These are phyloP conservation scores for Brachionus koreanus DNA, from an alignment of 1,140 invertebrate genomes.

Conservation along the genomic window DNA sequence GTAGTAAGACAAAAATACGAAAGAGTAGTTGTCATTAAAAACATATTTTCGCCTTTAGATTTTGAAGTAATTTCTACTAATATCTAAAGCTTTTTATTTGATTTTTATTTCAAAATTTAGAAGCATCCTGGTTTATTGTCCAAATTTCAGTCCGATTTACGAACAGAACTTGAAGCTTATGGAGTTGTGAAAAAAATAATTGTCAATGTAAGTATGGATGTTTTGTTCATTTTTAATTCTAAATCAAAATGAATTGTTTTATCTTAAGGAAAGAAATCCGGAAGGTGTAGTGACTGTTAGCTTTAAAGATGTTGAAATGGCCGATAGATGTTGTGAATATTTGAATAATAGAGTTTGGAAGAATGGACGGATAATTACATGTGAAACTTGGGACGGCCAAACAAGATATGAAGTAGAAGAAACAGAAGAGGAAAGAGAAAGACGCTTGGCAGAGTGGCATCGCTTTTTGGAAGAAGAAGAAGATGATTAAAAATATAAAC, in stretches of 20 bases:
- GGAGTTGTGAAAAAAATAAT: constrained; percentile 44
- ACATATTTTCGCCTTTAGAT: constrained; percentile 33
- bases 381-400: constrained; percentile 41
- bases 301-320: constrained; percentile 34
- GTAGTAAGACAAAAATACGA: constrained; percentile 42
- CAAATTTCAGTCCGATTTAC: constrained; percentile 15
- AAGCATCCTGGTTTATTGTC: background rate
- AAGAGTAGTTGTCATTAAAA: constrained; percentile 44
- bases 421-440: constrained; percentile 16
- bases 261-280: constrained; percentile 11
- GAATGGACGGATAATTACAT: constrained; percentile 37
- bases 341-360: constrained; percentile 43
- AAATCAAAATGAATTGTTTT: background rate
- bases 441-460: constrained; percentile 33
- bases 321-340: constrained; percentile 44
- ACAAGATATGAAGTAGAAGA: constrained; percentile 39
- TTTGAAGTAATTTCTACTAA: background rate
- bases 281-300: constrained; percentile 33
- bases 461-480: constrained; percentile 1
- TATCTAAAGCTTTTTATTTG: background rate
- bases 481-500: background rate
- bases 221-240: background rate
- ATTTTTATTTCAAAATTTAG: background rate
- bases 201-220: constrained; percentile 3
- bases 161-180: background rate